Conservation (phyloP, 2,888 invertebrate species). For the Seira sanloemensis region DNA sequence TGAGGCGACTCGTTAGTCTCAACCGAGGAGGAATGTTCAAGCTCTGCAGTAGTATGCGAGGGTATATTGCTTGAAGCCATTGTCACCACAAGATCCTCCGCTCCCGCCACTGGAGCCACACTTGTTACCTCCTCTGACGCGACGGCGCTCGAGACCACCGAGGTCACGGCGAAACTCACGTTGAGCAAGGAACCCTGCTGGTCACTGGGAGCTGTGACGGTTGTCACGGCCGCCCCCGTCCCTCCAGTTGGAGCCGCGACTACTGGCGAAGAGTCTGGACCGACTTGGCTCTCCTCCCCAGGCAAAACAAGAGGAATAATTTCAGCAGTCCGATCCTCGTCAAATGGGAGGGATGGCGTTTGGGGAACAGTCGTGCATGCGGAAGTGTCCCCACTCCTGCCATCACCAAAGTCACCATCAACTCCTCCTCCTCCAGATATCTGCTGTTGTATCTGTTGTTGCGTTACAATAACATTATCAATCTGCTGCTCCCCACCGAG, state of each 20-base stretch:
- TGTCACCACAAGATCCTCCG: not conserved
- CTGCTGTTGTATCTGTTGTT: slow-evolving; percentile 38
- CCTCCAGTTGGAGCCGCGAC: not conserved
- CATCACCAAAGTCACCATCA: not conserved
- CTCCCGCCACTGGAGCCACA: slow-evolving; percentile 28
- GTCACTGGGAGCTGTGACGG: slow-evolving; percentile 38
- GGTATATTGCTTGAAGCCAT: slow-evolving; percentile 11
- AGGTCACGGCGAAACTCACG: slow-evolving; percentile 51
- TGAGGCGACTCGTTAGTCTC: slow-evolving; percentile 63
- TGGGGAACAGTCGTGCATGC: not conserved
- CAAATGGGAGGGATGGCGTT: not conserved
- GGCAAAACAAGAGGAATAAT: too few relatives aligned
- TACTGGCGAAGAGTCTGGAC: too few relatives aligned
- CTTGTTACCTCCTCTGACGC: slow-evolving; percentile 22
- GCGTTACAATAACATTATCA: slow-evolving; percentile 27
- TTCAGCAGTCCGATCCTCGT: slow-evolving; percentile 34
- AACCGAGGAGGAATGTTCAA: slow-evolving; percentile 58
- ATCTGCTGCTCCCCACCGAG: not conserved
- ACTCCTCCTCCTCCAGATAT: not conserved
- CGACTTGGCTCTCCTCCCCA: too few relatives aligned
- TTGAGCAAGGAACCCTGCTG: slow-evolving; percentile 22
- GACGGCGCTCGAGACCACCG: slow-evolving; percentile 43
- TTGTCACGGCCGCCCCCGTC: slow-evolving; percentile 19
- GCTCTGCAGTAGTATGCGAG: slow-evolving; percentile 41
- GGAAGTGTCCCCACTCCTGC: not conserved